Evolutionary conservation across 2,888 invertebrate genomes (phyloP).

Genomic region (Plagiodera versicolora): DNA sequence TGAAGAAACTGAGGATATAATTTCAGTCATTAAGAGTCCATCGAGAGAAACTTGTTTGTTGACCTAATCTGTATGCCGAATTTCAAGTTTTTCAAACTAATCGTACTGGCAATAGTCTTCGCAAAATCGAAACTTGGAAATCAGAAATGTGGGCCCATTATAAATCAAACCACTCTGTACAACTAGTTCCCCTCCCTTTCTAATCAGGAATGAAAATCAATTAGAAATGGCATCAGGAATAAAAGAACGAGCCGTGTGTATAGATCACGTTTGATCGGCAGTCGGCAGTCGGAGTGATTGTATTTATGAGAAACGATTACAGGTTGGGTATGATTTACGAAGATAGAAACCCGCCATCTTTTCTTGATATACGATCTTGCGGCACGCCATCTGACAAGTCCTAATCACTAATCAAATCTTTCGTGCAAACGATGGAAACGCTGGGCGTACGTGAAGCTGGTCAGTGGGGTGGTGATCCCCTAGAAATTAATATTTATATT

Average conservation of each 20-base stretch:
- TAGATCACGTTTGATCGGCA: conserved; percentile 28
- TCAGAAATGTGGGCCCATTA: too few relatives aligned
- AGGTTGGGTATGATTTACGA: conserved; percentile 45
- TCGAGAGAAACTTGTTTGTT: too few relatives aligned
- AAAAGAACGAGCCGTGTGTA: conserved; percentile 9
- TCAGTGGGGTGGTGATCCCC: too few relatives aligned
- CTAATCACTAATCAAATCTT: conserved; percentile 41
- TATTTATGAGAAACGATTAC: conserved; percentile 47
- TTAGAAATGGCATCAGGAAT: not conserved
- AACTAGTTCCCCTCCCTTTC: too few relatives aligned
- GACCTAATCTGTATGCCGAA: too few relatives aligned
- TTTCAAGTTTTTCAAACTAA: too few relatives aligned
- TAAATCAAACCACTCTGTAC: too few relatives aligned
- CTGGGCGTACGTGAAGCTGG: not conserved
- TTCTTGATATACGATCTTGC: conserved; percentile 42
- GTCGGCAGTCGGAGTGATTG: conserved; percentile 36
- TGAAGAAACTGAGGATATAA: too few relatives aligned
- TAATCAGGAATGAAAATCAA: not conserved
- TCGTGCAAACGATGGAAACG: conserved; percentile 1
- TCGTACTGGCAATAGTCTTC: too few relatives aligned
- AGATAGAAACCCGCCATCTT: conserved; percentile 43
- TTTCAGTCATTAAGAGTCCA: too few relatives aligned
- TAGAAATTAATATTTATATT: too few relatives aligned
- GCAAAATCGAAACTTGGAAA: too few relatives aligned
- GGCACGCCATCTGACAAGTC: conserved; percentile 45